These are phyloP conservation scores for Gouania willdenowi DNA, from an alignment of 2,797 vertebrate genomes.

Conservation along the genomic window DNA sequence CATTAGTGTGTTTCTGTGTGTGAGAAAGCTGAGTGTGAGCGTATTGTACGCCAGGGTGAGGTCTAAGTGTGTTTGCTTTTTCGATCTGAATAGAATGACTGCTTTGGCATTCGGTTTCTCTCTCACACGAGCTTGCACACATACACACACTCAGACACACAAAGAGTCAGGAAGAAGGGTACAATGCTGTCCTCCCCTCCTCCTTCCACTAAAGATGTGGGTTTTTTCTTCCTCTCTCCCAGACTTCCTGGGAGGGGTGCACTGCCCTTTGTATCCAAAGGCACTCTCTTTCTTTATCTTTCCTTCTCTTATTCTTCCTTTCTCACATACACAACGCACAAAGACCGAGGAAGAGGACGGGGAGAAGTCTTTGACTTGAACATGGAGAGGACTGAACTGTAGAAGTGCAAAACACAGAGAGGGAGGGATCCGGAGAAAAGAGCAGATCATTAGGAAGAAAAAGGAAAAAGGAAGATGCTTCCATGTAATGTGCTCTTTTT, in stretches of 20 bases:
- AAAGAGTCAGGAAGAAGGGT: slow-evolving; percentile 75
- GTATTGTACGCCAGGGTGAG: slow-evolving; percentile 44
- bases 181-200: slow-evolving; percentile 75
- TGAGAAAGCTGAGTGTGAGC: slow-evolving; percentile 2
- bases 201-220: slow-evolving; percentile 71
- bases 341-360: slow-evolving; percentile 63
- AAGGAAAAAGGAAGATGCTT: slow-evolving; percentile 33
- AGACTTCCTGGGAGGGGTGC: slow-evolving; percentile 79
- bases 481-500: slow-evolving; percentile 51
- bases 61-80: slow-evolving; percentile 61
- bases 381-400: slow-evolving; percentile 53
- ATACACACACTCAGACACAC: slow-evolving; percentile 19
- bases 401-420: slow-evolving; percentile 44
- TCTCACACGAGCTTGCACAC: slow-evolving; percentile 14
- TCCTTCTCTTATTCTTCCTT: slow-evolving; percentile 60
- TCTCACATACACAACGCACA: slow-evolving; percentile 61
- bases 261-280: slow-evolving; percentile 72
- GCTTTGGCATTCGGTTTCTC: slow-evolving; percentile 64
- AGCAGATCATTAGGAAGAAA: slow-evolving; percentile 45
- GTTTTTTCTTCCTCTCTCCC: slow-evolving; percentile 63
- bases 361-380: slow-evolving; percentile 77
- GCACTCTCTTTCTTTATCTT: slow-evolving; percentile 69
- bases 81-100: slow-evolving; percentile 61
- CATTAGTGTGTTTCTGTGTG: slow-evolving; percentile 13
- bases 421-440: slow-evolving; percentile 29